Percentiles rank a stretch among this genome's conserved stretches.
Evolutionary conservation across 2,113 vertebrate species (phyloP).

Genomic region (Neoarius graeffei): DNA sequence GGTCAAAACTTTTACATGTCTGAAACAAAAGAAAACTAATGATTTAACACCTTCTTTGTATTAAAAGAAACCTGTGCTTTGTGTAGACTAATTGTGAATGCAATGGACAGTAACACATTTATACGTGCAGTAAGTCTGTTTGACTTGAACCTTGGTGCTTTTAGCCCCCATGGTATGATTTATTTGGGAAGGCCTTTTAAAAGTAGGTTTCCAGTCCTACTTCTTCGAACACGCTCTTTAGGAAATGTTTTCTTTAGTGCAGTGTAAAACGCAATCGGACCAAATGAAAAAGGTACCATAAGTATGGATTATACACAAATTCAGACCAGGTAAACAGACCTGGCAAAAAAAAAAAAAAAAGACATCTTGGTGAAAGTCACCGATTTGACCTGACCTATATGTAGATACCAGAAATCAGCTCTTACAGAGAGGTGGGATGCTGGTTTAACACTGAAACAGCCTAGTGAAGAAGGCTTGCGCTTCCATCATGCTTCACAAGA

Average conservation of each 20-base stretch:
- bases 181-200: background rate
- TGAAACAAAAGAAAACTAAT: too few relatives aligned
- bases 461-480: background rate
- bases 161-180: background rate
- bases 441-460: too few relatives aligned
- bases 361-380: background rate
- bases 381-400: background rate
- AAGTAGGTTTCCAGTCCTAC: background rate
- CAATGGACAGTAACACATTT: background rate
- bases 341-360: background rate
- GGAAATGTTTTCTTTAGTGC: background rate
- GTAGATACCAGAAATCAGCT: background rate
- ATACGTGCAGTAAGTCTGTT: background rate
- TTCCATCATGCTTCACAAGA: background rate
- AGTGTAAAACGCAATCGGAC: background rate
- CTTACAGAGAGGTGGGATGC: background rate
- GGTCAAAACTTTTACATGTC: too few relatives aligned
- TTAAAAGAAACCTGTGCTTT: background rate
- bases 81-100: background rate
- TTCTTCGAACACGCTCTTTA: background rate
- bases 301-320: background rate
- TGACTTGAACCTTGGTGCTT: background rate
- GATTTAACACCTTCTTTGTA: background rate
- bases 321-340: background rate
- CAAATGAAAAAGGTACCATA: background rate